Conservation (phyloP, 2,888 invertebrate genomes). For the Steinernema hermaphroditum region DNA sequence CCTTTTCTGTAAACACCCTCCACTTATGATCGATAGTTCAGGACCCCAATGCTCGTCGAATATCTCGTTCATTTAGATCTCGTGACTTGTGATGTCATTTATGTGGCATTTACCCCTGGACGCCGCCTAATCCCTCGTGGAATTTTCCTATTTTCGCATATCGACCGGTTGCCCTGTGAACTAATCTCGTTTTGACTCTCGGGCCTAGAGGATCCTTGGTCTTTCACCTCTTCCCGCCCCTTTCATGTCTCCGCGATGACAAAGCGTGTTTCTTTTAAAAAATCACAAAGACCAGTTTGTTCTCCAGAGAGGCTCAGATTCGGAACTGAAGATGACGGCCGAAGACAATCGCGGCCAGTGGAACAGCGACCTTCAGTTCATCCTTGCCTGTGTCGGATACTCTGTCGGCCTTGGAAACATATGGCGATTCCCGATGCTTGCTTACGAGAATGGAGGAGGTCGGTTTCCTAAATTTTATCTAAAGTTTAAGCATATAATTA, state of each 20-base stretch:
- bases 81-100: too few species aligned
- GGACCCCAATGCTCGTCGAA: too few species aligned
- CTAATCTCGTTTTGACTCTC: neutral
- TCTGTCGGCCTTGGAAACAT: slow-evolving; percentile 63
- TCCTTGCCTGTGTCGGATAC: slow-evolving; percentile 57
- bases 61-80: too few species aligned
- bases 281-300: neutral
- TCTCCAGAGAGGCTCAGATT: neutral
- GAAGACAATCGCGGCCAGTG: neutral
- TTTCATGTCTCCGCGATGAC: neutral
- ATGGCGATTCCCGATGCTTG: slow-evolving; percentile 58
- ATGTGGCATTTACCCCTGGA: too few species aligned
- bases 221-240: neutral
- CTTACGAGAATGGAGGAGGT: slow-evolving; percentile 59
- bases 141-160: slow-evolving; percentile 3
- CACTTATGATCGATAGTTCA: too few species aligned
- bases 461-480: slow-evolving; percentile 1
- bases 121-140: slow-evolving; percentile 1
- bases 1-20: too few species aligned
- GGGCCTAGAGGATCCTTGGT: neutral
- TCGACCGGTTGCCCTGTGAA: neutral
- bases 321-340: neutral
- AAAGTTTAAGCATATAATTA: neutral
- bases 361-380: slow-evolving; percentile 51
- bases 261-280: neutral